Percentiles rank a stretch among this genome's conserved stretches.
These are phyloP conservation scores for Bombus fervidus DNA, from an alignment of 1,140 invertebrate species.

Conservation along the genomic window DNA sequence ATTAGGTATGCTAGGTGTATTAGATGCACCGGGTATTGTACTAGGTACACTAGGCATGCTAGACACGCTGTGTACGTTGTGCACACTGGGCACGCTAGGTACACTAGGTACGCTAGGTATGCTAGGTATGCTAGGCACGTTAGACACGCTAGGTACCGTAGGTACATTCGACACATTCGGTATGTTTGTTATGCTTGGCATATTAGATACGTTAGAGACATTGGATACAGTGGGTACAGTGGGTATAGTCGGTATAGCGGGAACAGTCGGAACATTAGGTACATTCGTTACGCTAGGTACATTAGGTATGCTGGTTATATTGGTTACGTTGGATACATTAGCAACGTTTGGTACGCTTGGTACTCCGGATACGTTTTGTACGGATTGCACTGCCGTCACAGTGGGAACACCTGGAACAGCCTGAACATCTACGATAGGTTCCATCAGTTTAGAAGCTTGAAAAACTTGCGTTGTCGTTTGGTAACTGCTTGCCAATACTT, in stretches of 20 bases:
- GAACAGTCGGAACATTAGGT: conserved; percentile 40
- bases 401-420: conserved; percentile 71
- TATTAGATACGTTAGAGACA: conserved; percentile 44
- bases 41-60: conserved; percentile 55
- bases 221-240: conserved; percentile 55
- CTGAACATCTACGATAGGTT: conserved; percentile 87
- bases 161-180: conserved; percentile 52
- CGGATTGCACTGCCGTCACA: conserved; percentile 82
- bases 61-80: conserved; percentile 34
- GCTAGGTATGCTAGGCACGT: conserved; percentile 15
- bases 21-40: conserved; percentile 64
- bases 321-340: conserved; percentile 6
- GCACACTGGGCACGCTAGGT: conserved; percentile 50
- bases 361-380: conserved; percentile 67
- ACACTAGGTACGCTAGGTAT: not conserved
- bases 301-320: conserved; percentile 48
- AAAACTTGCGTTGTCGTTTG: conserved; percentile 92
- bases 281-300: conserved; percentile 30
- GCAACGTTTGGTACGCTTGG: conserved; percentile 54
- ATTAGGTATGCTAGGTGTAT: conserved; percentile 38
- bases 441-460: conserved; percentile 90
- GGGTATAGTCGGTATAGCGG: conserved; percentile 64
- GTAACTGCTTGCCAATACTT: conserved; percentile 90
- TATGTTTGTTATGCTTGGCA: not conserved
- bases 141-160: conserved; percentile 56